Evolutionary conservation across 2,797 vertebrate species (phyloP).

Genomic region (Thaleichthys pacificus): DNA sequence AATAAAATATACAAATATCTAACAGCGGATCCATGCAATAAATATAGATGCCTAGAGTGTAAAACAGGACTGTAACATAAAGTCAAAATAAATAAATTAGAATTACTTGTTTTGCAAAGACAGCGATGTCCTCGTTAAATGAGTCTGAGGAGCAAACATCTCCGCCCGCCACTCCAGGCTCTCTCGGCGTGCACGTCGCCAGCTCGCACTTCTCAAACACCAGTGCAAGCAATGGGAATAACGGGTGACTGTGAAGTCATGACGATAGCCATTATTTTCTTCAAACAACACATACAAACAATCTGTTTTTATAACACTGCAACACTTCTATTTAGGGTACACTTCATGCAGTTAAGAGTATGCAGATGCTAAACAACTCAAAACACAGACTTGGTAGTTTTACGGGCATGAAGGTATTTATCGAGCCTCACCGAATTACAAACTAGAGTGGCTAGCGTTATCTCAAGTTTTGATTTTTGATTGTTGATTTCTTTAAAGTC

Average conservation of each 20-base stretch:
- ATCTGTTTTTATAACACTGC: background rate
- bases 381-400: too few relatives aligned
- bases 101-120: constrained; percentile 92
- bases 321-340: background rate
- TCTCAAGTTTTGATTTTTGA: background rate
- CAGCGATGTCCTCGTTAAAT: constrained; percentile 95
- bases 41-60: background rate
- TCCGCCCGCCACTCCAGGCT: constrained; percentile 89
- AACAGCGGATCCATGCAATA: too few relatives aligned
- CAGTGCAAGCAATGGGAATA: constrained; percentile 92
- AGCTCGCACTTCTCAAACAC: constrained; percentile 98
- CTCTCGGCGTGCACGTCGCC: constrained; percentile 93
- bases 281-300: constrained; percentile 23
- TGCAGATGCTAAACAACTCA: too few relatives aligned
- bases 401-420: too few relatives aligned
- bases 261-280: constrained; percentile 44
- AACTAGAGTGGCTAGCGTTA: too few relatives aligned
- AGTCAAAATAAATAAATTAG: too few relatives aligned
- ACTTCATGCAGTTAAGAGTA: too few relatives aligned
- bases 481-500: background rate
- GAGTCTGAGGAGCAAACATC: constrained; percentile 96
- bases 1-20: too few relatives aligned
- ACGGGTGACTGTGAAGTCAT: constrained; percentile 84
- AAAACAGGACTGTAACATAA: background rate
- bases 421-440: too few relatives aligned